A percentile compares a stretch with the other conserved stretches of the same genome.
These are phyloP conservation scores for Drosophila gaucha DNA, from an alignment of 2,888 invertebrate species.

Conservation along the genomic window DNA sequence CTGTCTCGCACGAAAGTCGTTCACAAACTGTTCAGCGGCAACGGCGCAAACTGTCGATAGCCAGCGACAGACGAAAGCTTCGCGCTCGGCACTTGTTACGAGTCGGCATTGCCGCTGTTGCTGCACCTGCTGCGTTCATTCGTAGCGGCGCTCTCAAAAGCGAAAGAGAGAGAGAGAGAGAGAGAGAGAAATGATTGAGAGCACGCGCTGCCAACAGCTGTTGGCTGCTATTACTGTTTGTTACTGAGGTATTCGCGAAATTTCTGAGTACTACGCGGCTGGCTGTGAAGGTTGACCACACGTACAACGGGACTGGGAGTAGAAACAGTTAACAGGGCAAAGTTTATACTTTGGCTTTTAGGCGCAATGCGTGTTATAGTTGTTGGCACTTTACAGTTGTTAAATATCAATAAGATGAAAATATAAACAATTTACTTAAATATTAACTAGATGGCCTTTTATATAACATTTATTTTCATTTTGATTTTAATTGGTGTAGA, in stretches of 20 bases:
- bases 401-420: background rate
- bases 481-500: too few species aligned
- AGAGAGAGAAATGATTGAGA: background rate
- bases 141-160: constrained; percentile 20
- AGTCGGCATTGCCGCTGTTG: constrained; percentile 28
- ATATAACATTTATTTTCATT: too few species aligned
- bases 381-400: constrained; percentile 13
- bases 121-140: constrained; percentile 56
- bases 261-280: constrained; percentile 32
- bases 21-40: constrained; percentile 71
- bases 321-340: constrained; percentile 28
- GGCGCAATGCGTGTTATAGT: background rate
- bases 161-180: background rate
- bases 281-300: constrained; percentile 13
- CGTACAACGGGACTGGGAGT: constrained; percentile 48
- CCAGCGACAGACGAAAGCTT: constrained; percentile 49
- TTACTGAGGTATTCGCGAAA: constrained; percentile 56
- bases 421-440: background rate
- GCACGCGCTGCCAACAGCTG: constrained; percentile 56
- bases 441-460: background rate
- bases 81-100: constrained; percentile 60
- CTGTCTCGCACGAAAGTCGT: constrained; percentile 79
- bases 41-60: constrained; percentile 41
- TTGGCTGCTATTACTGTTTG: constrained; percentile 34
- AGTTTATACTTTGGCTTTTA: constrained; percentile 40